Evolutionary conservation across 1,140 invertebrate species (phyloP).

Genomic region (Cherax quadricarinatus): DNA sequence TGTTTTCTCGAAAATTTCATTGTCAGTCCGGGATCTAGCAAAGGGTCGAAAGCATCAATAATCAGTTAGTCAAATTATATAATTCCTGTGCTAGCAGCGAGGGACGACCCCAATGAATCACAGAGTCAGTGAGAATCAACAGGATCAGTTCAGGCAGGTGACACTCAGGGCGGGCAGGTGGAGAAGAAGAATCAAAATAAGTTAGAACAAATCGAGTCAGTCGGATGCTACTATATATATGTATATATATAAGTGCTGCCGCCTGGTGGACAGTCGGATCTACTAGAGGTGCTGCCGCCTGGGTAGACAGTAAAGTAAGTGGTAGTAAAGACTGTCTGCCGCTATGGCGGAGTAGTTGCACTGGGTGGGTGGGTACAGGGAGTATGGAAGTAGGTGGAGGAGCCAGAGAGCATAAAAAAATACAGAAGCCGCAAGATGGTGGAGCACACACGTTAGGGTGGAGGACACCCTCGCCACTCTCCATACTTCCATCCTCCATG

Average conservation of each 20-base stretch:
- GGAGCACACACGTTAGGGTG: constrained; percentile 22
- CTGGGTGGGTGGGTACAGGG: constrained; percentile 46
- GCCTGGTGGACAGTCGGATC: constrained; percentile 38
- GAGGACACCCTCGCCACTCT: constrained; percentile 24
- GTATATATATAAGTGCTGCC: constrained; percentile 28
- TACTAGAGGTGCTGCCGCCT: constrained; percentile 54
- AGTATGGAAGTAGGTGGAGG: constrained; percentile 49
- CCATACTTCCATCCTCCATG: constrained; percentile 68
- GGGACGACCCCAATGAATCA: no score
- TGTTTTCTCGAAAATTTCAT: no score
- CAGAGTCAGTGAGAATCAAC: neutral
- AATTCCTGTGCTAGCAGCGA: no score
- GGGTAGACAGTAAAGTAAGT: constrained; percentile 49
- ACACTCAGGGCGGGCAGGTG: constrained; percentile 20
- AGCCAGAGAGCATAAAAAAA: neutral
- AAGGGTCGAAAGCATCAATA: no score
- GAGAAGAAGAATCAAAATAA: constrained; percentile 21
- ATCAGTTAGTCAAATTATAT: no score
- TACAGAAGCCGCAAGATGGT: constrained; percentile 32
- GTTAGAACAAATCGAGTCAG: constrained; percentile 53
- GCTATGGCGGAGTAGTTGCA: constrained; percentile 49
- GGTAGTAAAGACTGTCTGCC: constrained; percentile 55
- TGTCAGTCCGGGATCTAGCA: no score
- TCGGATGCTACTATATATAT: constrained; percentile 46
- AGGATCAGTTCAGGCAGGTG: constrained; percentile 32